Evolutionary conservation across 2,888 invertebrate genomes (phyloP).

Genomic region (Chrysina gloriosa): DNA sequence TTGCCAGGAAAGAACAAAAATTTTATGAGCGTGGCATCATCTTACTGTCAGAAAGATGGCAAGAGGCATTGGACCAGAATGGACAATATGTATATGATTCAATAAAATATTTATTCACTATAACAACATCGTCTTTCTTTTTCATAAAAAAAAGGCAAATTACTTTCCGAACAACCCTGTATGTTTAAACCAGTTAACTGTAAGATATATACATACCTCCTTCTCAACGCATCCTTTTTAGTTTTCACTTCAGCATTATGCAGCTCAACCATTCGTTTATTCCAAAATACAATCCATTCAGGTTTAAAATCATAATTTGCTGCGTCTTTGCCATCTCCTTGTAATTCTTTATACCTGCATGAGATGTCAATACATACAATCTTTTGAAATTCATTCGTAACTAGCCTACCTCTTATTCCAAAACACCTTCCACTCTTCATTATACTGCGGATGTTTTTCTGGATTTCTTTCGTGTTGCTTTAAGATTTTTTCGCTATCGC

Average conservation of each 20-base stretch:
- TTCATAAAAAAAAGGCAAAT: too few relatives aligned
- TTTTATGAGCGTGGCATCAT: too few relatives aligned
- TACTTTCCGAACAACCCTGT: too few relatives aligned
- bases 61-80: too few relatives aligned
- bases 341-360: conserved; percentile 79
- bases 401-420: conserved; percentile 76
- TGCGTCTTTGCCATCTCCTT: conserved; percentile 80
- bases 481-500: conserved; percentile 73
- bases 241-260: conserved; percentile 76
- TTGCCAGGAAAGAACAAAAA: too few relatives aligned
- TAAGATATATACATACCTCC: conserved; percentile 59
- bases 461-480: conserved; percentile 86
- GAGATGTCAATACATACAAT: too few relatives aligned
- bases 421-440: conserved; percentile 91
- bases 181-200: neutral
- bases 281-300: conserved; percentile 91
- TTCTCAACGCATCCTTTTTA: conserved; percentile 76
- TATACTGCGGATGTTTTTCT: conserved; percentile 88
- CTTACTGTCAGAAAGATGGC: too few relatives aligned
- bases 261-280: conserved; percentile 82
- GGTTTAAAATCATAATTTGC: conserved; percentile 87
- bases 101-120: too few relatives aligned
- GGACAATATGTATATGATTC: too few relatives aligned
- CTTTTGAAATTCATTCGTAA: neutral
- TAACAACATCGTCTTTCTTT: too few relatives aligned